Evolutionary conservation across 1,140 invertebrate species (phyloP).

Genomic region (Phortica variegata): DNA sequence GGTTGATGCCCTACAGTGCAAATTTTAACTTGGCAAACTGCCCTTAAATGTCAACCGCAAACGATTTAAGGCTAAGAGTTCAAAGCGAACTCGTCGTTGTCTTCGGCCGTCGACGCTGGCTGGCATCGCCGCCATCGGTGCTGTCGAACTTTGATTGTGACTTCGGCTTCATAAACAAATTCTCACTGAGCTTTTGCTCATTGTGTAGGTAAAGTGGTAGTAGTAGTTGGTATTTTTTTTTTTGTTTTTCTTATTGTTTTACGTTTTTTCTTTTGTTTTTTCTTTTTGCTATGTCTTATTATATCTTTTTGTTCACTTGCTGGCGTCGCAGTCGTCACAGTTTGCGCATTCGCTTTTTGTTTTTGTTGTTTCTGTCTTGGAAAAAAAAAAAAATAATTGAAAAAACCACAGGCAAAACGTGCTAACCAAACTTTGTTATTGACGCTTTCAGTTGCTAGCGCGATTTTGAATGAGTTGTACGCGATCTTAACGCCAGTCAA

Average conservation of each 20-base stretch:
- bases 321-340: slow-evolving; percentile 12
- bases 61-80: too few species aligned
- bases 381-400: slow-evolving; percentile 32
- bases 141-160: slow-evolving; percentile 5
- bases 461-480: slow-evolving; percentile 52
- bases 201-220: slow-evolving; percentile 1
- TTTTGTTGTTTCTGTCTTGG: slow-evolving; percentile 39
- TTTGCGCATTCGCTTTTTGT: slow-evolving; percentile 22
- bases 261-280: slow-evolving; percentile 29
- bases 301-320: too few species aligned
- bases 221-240: neutral
- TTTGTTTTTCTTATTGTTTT: slow-evolving; percentile 20
- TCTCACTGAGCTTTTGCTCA: slow-evolving; percentile 18
- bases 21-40: too few species aligned
- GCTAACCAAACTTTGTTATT: slow-evolving; percentile 52
- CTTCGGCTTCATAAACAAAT: slow-evolving; percentile 36
- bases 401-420: slow-evolving; percentile 37
- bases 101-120: neutral
- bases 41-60: too few species aligned
- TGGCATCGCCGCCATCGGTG: slow-evolving; percentile 29
- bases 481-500: slow-evolving; percentile 22
- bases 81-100: neutral
- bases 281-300: slow-evolving; percentile 5
- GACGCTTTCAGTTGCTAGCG: slow-evolving; percentile 49
- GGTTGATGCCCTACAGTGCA: too few species aligned